Conservation (phyloP, 1,140 invertebrate species). For the Meloidogyne exigua region DNA sequence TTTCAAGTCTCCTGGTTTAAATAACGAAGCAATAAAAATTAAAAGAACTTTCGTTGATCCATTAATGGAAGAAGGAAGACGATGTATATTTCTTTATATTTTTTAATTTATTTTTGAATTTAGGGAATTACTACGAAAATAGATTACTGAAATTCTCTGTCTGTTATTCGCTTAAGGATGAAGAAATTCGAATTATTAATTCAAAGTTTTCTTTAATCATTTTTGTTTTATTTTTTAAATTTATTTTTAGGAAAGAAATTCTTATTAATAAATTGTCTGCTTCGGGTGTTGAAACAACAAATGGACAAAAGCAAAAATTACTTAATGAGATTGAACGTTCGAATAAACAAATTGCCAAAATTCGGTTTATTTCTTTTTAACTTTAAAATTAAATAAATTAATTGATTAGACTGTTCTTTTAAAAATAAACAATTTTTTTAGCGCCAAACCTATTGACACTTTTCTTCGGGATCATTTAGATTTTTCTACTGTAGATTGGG, state of each 20-base stretch:
- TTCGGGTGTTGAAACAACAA: conserved; percentile 29
- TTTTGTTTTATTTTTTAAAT: too few species aligned
- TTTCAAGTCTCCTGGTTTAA: conserved; percentile 20
- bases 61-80: conserved; percentile 25
- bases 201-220: background rate
- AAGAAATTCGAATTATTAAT: conserved; percentile 26
- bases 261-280: conserved; percentile 21
- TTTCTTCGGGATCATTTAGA: conserved; percentile 21
- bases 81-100: conserved; percentile 10
- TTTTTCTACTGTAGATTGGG: conserved; percentile 36
- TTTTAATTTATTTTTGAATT: background rate
- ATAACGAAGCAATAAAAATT: conserved; percentile 26
- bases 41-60: conserved; percentile 28
- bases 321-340: conserved; percentile 13
- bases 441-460: background rate
- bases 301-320: conserved; percentile 27
- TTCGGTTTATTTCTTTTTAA: conserved; percentile 23
- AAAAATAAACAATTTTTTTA: background rate
- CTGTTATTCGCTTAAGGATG: conserved; percentile 21
- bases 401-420: background rate
- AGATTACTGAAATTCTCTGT: conserved; percentile 13
- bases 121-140: conserved; percentile 30
- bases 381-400: too few species aligned
- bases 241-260: conserved; percentile 33
- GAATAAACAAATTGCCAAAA: conserved; percentile 21